Evolutionary conservation across 2,113 vertebrate genomes (phyloP).

Genomic region (Potamarius usumacintae): DNA sequence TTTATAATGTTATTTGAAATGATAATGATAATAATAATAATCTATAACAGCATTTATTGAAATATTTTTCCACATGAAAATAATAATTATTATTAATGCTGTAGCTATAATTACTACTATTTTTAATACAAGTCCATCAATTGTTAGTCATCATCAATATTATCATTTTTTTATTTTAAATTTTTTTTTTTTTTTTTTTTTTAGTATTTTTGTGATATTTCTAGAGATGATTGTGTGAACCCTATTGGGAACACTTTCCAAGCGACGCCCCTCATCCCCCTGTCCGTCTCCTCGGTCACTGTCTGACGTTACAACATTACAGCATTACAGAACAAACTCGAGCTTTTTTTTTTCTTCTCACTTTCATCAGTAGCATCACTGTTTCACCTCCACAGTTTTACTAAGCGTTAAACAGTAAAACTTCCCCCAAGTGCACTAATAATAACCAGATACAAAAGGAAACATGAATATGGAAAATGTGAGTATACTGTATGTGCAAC

Average conservation of each 20-base stretch:
- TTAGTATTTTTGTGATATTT: not conserved
- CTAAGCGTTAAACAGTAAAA: conserved; percentile 60
- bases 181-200: not conserved
- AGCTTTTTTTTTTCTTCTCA: conserved; percentile 22
- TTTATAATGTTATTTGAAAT: no score
- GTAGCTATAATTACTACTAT: not conserved
- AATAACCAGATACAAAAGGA: not conserved
- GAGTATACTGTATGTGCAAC: conserved; percentile 57
- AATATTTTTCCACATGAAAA: not conserved
- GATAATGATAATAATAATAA: not conserved
- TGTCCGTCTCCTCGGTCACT: no score
- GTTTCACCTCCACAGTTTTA: conserved; percentile 41
- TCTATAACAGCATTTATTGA: no score
- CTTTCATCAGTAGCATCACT: conserved; percentile 66
- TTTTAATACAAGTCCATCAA: not conserved
- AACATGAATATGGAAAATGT: conserved; percentile 53
- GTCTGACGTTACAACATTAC: not conserved
- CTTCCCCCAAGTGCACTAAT: conserved; percentile 24
- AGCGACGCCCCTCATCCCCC: not conserved
- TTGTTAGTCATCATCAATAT: not conserved
- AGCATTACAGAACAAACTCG: conserved; percentile 22
- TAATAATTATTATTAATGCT: conserved; percentile 41
- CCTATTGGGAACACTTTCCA: not conserved
- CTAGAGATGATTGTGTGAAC: no score
- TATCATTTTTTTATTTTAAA: not conserved